These are phyloP conservation scores for Altica lythri DNA, from an alignment of 2,888 invertebrate species.

Conservation along the genomic window DNA sequence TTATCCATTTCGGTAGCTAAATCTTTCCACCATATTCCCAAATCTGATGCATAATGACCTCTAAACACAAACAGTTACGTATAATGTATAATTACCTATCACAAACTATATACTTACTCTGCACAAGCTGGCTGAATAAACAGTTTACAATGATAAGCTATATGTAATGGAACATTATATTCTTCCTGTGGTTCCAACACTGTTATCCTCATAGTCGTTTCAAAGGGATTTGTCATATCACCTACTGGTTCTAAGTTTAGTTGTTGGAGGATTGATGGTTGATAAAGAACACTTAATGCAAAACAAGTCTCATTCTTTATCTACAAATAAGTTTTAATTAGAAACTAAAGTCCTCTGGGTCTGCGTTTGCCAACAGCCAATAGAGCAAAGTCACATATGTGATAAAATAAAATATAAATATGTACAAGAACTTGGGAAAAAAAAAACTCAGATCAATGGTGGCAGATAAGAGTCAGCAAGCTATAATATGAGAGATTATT, in stretches of 20 bases:
- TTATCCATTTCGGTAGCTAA: slow-evolving; percentile 69
- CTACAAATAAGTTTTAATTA: slow-evolving; percentile 59
- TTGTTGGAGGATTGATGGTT: slow-evolving; percentile 71
- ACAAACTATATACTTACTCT: slow-evolving; percentile 70
- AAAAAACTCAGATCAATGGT: too few relatives aligned
- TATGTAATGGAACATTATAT: slow-evolving; percentile 76
- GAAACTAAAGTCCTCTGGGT: too few relatives aligned
- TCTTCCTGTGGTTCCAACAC: slow-evolving; percentile 75
- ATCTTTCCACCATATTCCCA: slow-evolving; percentile 82
- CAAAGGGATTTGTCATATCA: slow-evolving; percentile 74
- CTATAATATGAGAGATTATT: too few relatives aligned
- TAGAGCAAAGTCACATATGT: too few relatives aligned
- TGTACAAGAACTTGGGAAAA: too few relatives aligned
- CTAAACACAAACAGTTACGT: slow-evolving; percentile 52
- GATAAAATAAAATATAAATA: too few relatives aligned
- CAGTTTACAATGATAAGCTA: slow-evolving; percentile 81
- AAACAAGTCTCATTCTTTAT: slow-evolving; percentile 78
- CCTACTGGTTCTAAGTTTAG: slow-evolving; percentile 68
- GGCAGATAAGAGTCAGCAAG: too few relatives aligned
- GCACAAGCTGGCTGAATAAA: slow-evolving; percentile 74
- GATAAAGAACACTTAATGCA: slow-evolving; percentile 74
- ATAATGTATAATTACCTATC: slow-evolving; percentile 1
- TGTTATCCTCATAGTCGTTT: slow-evolving; percentile 72
- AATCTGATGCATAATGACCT: slow-evolving; percentile 72
- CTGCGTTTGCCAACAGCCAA: too few relatives aligned